These are phyloP conservation scores for Nyctibius grandis DNA, from an alignment of 2,797 vertebrate genomes.

Conservation along the genomic window DNA sequence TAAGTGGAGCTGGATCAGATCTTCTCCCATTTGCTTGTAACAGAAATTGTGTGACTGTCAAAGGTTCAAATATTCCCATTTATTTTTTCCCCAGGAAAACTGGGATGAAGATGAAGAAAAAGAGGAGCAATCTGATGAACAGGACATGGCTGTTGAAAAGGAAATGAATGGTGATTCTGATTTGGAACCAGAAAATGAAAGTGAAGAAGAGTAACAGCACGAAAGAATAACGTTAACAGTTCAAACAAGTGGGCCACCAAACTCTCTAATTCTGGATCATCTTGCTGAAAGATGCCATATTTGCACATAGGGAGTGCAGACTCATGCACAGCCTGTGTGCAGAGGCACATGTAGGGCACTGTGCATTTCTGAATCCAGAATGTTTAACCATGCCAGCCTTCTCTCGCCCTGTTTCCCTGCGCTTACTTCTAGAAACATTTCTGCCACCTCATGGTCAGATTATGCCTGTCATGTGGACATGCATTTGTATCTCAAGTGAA, in stretches of 20 bases:
- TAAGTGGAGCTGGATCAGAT: constrained; percentile 72
- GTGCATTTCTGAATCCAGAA: constrained; percentile 57
- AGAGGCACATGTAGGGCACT: constrained; percentile 22
- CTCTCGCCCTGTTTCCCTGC: constrained; percentile 54
- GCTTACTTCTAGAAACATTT: constrained; percentile 63
- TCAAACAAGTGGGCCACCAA: constrained; percentile 36
- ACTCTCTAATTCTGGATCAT: constrained; percentile 42
- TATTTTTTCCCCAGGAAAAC: constrained; percentile 73
- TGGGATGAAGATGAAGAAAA: constrained; percentile 88
- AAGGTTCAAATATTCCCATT: neutral
- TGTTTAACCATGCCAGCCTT: constrained; percentile 64
- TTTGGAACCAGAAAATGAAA: constrained; percentile 91
- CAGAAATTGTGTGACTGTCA: neutral
- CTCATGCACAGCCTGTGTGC: neutral
- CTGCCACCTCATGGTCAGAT: constrained; percentile 56
- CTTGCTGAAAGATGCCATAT: constrained; percentile 21
- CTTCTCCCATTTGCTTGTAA: neutral
- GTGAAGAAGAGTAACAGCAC: constrained; percentile 88
- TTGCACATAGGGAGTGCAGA: constrained; percentile 51
- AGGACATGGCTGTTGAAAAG: constrained; percentile 80
- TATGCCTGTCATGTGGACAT: constrained; percentile 61
- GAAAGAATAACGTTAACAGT: neutral
- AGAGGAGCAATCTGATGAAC: constrained; percentile 67
- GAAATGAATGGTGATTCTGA: constrained; percentile 95
- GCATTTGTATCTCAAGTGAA: constrained; percentile 66